Evolutionary conservation across 2,113 vertebrate genomes (phyloP), one percentile per base, ranked within the genome.

Genomic region (Ascaphus truei): DNA sequence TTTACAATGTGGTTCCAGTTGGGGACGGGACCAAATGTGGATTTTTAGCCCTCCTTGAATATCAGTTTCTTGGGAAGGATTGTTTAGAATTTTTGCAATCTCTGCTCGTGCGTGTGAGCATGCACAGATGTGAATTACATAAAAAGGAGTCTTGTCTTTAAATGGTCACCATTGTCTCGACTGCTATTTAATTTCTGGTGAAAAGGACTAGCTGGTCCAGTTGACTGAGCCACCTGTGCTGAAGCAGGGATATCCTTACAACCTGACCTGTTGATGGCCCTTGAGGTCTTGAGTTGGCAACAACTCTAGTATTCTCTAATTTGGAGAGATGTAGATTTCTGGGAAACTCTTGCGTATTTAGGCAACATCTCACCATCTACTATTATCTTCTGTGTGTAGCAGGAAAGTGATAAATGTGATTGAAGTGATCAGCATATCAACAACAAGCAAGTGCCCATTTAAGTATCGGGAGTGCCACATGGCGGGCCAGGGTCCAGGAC

Each of bases 31-130:
- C 53, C 43, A 11, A 13, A 18, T 29, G 37, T 23, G 23, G 23
- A 15, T 45, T 37, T 29, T 36, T 37, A 36, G 10, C 26, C n/a
- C 51, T 74, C 71, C 75, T 62, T 75, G 62, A 72, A 55, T 69
- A 12, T 73, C 71, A 79, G 60, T 65, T 78, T 72, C 6, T 72
- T 1, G 37, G 73, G 30, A 62, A 68, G 39, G 48, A 9, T 64
- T 75, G 29, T 30, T 71, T 55, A 55, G 62, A 73, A 39, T 57
- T 64, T 56, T 58, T 61, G 51, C 1, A 71, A 61, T 37, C 67
- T 60, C 66, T 52, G 31, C 50, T 56, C 39, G 61, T 66, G 63
- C 50, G 39, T 59, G 8, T 60, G 29, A 59, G 33, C 25, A 72
- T 41, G 22, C 48, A 71, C 51, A 61, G 26, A 67, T 51, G 55